Evolutionary conservation across 2,888 invertebrate species (phyloP).

Genomic region (Nomada lathburiana): DNA sequence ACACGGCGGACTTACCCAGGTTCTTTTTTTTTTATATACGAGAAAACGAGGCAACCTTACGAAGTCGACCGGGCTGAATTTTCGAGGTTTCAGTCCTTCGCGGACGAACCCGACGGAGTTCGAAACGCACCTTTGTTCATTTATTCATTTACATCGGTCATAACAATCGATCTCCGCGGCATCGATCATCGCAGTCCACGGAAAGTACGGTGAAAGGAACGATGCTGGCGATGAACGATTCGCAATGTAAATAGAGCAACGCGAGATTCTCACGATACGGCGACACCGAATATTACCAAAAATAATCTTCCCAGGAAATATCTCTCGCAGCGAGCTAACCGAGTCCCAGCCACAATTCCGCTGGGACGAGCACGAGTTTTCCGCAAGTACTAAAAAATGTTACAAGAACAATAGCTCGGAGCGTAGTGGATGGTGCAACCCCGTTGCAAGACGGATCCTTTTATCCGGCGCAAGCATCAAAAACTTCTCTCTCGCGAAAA

Average conservation of each 20-base stretch:
- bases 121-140: too few species aligned
- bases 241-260: background rate
- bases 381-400: background rate
- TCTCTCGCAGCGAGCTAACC: constrained; percentile 11
- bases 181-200: background rate
- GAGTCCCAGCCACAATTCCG: constrained; percentile 1
- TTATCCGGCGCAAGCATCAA: constrained; percentile 18
- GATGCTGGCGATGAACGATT: background rate
- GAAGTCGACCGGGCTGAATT: background rate
- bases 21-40: background rate
- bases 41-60: background rate
- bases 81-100: too few species aligned
- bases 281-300: background rate
- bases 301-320: background rate
- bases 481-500: constrained; percentile 16
- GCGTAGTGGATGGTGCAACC: constrained; percentile 17
- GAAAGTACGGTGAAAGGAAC: background rate
- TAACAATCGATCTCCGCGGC: background rate
- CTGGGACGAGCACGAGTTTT: background rate
- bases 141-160: too few species aligned
- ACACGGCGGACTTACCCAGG: background rate
- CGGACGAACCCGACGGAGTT: too few species aligned
- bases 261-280: background rate
- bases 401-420: constrained; percentile 30
- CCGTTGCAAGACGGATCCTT: constrained; percentile 44